Conservation (phyloP, 2,113 vertebrate genomes). For the Smithornis capensis region DNA sequence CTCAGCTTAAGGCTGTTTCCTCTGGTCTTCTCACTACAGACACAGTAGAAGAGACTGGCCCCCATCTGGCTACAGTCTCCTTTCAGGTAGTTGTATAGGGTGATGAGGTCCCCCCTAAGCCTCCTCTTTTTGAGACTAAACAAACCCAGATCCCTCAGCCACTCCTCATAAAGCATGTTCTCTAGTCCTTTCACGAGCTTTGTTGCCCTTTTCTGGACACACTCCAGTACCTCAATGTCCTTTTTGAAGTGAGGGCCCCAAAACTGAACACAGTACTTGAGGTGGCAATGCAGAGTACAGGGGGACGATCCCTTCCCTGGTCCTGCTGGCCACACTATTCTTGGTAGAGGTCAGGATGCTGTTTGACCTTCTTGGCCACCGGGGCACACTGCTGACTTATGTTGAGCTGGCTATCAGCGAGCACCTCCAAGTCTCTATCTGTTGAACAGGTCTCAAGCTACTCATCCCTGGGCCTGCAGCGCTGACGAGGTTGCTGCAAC, state of each 20-base stretch:
- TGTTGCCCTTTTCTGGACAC: neutral
- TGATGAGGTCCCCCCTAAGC: rapidly evolving
- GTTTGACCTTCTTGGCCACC: neutral
- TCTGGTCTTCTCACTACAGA: neutral
- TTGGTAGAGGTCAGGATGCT: neutral
- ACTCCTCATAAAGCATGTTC: neutral
- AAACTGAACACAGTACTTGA: neutral
- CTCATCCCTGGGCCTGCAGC: neutral
- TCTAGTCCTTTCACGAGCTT: neutral
- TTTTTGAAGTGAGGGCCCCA: neutral
- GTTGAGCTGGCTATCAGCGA: too few relatives aligned
- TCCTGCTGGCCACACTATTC: neutral
- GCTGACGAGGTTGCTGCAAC: neutral
- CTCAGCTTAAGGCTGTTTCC: neutral
- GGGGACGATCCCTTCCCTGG: neutral
- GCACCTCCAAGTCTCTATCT: neutral
- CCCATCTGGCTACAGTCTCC: neutral
- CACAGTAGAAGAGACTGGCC: neutral
- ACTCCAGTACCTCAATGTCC: neutral
- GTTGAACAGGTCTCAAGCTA: neutral
- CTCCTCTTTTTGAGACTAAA: neutral
- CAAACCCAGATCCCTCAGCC: neutral
- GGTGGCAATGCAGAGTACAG: neutral
- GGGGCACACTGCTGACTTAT: neutral
- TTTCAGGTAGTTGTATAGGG: neutral